Base-by-base conservation (phyloP, 1,140 invertebrate species). In the Plectrocnemia conspersa region DNA sequence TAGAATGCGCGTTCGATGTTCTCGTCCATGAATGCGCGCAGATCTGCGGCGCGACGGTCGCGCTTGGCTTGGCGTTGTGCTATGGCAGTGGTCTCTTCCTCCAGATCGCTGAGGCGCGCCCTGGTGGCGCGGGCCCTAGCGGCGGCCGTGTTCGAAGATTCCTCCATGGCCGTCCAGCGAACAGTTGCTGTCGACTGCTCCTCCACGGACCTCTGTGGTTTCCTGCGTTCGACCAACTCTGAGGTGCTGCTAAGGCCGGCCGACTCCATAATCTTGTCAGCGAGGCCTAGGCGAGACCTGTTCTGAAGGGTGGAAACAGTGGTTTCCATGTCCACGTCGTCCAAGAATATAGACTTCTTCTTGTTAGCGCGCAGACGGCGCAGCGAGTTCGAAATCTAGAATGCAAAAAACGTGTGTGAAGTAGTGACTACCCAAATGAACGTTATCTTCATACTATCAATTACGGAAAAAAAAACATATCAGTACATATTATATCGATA, bases 11-110 rank as follows among this genome's bases (percentile, higher is more conserved):
- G 38, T 16, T 38, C 29, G 16, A 48, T 16, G 11, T 74, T 75
- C 19, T 66, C 70, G 62, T 80, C 79, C 9, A 82, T 74, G 27
- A 82, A 64, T 0, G 77, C 75, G 24, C 76, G 71, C 15, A 82
- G 71, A 47, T 78, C 68, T 2, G 77, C 77, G 0, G 76, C 77
- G 38, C 79, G 72, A 54, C 76, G 73, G 62, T 82, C 79, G 29
- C 80, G 76, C 1, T 72, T 74, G 0, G 74, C 77, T 58, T 73
- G 76, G 55, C 77, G 71, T 56, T 81, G 77, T 16, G 66, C 73
- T 41, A 82, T 64, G 46, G 76, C 77, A 11, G 74, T 70, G 72
- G 81, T 79, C 65, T 83, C 81, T 44, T 80, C 78, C 59, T 82
- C 79, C 36, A 83, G 66, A 52, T 83, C 81, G 6, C 69, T 68